phyloP scores from a whole-genome alignment of 2,797 vertebrate genomes.

The Eulemur coronatus region DNA sequence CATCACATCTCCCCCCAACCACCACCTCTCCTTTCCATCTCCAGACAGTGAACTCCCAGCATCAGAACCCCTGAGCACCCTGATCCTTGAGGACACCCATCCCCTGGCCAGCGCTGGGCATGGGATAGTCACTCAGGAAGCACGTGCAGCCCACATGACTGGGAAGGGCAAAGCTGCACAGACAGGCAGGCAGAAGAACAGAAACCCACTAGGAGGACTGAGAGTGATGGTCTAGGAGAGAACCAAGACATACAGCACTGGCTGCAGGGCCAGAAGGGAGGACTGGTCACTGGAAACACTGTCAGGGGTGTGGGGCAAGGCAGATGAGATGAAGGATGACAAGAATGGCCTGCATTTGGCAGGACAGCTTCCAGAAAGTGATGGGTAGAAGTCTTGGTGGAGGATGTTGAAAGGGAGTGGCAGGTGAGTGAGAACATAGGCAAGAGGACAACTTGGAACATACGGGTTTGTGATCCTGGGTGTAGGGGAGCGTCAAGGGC shows the following conservation, averaged over 20 bases:
- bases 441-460: neutral
- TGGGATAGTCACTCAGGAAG: neutral
- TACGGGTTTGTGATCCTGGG: accelerated
- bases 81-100: neutral
- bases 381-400: accelerated
- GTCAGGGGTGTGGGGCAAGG: neutral
- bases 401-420: neutral
- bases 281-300: accelerated
- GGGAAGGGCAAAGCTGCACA: neutral
- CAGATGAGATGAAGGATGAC: neutral
- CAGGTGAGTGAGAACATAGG: neutral
- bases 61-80: neutral
- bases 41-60: neutral
- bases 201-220: neutral
- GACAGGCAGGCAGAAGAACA: neutral
- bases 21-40: neutral
- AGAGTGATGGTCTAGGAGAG: neutral
- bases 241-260: neutral
- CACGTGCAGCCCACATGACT: neutral
- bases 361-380: neutral
- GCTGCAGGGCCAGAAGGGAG: neutral
- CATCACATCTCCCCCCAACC: no score
- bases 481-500: accelerated
- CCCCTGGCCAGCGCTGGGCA: neutral
- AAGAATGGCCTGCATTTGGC: neutral